These are phyloP conservation scores for Epizoanthus ramosus DNA, from an alignment of 92 coral and sea anemone species.

Conservation along the genomic window DNA sequence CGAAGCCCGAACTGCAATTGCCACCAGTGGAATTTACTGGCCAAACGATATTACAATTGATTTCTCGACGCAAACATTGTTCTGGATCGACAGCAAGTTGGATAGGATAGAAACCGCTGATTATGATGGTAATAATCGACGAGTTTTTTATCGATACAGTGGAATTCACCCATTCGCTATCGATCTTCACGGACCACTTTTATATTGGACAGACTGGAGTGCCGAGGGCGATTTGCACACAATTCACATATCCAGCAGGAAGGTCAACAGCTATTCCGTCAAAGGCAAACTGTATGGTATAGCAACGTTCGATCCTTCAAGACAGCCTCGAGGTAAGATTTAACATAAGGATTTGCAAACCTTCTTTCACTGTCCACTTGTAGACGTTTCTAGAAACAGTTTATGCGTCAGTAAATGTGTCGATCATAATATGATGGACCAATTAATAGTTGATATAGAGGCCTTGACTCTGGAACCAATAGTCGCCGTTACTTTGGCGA, in stretches of 20 bases:
- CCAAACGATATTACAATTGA: constrained; percentile 60
- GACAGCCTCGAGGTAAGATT: constrained; percentile 74
- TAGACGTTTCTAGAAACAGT: too few relatives aligned
- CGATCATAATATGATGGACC: too few relatives aligned
- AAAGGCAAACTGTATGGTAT: constrained; percentile 57
- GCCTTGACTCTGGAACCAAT: too few relatives aligned
- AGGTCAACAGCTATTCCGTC: constrained; percentile 29
- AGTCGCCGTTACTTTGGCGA: too few relatives aligned
- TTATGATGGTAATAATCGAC: constrained; percentile 49
- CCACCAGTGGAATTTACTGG: constrained; percentile 34
- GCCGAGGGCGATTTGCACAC: constrained; percentile 29
- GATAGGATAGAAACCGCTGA: constrained; percentile 49
- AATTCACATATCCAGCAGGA: constrained; percentile 37
- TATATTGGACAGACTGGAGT: constrained; percentile 65
- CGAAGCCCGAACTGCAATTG: constrained; percentile 30
- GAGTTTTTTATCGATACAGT: neutral
- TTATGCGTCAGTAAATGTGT: too few relatives aligned
- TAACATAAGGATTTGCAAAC: too few relatives aligned
- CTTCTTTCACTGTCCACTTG: too few relatives aligned
- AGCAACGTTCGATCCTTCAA: constrained; percentile 51
- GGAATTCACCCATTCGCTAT: constrained; percentile 53
- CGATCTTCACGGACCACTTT: constrained; percentile 37
- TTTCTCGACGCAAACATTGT: constrained; percentile 19
- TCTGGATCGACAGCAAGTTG: constrained; percentile 56
- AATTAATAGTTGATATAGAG: too few relatives aligned